These are phyloP conservation scores for Urocynchramus pylzowi DNA, from an alignment of 2,113 vertebrate genomes.

Conservation along the genomic window DNA sequence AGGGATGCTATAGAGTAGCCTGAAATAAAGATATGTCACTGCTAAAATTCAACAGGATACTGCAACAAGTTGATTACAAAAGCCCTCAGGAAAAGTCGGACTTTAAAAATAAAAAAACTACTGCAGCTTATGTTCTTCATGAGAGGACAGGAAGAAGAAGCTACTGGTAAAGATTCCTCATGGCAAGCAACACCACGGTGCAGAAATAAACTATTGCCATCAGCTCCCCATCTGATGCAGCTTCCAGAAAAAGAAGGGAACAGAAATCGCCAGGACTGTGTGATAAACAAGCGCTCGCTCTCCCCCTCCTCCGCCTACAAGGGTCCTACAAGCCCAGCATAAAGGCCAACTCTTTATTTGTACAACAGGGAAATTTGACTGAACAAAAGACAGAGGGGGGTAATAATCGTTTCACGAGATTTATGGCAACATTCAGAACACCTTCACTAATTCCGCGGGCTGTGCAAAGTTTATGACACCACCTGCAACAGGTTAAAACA, in stretches of 20 bases:
- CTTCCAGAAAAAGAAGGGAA: background rate
- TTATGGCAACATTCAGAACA: accelerated
- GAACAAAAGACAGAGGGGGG: background rate
- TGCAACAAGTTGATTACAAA: background rate
- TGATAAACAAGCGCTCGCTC: background rate
- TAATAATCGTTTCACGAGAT: background rate
- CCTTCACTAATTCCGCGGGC: accelerated
- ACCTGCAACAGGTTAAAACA: background rate
- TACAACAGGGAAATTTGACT: background rate
- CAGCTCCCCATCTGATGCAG: background rate
- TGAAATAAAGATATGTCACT: background rate
- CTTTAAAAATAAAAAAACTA: background rate
- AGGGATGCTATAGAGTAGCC: background rate
- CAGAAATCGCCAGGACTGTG: accelerated
- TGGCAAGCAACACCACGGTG: accelerated
- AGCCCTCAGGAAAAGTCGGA: background rate
- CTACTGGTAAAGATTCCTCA: background rate
- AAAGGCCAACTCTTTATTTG: background rate
- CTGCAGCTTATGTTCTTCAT: background rate
- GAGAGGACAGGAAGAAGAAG: accelerated
- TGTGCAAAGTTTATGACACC: background rate
- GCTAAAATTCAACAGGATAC: background rate
- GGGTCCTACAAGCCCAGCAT: background rate
- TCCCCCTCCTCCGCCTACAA: background rate
- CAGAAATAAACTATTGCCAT: background rate